A percentile compares a stretch with the other conserved stretches of the same genome.
Evolutionary conservation across 35 echinoderm and acorn worm species (phyloP).

Genomic region (Apostichopus parvimensis): DNA sequence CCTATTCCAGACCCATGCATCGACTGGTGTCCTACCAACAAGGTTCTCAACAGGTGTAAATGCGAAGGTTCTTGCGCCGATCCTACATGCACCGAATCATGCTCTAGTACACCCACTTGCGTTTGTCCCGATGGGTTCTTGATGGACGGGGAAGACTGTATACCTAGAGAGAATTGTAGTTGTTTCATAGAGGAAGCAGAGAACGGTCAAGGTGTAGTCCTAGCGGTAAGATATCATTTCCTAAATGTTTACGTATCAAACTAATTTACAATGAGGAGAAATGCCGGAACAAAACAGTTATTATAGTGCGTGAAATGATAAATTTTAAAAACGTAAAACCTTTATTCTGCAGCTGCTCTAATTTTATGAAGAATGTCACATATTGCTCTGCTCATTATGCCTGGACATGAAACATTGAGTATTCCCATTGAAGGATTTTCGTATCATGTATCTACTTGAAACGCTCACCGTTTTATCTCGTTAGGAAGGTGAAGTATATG

Average conservation of each 20-base stretch:
- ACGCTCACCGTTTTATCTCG: neutral
- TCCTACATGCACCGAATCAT: neutral
- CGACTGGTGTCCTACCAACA: neutral
- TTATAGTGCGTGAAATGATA: no score
- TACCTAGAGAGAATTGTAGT: neutral
- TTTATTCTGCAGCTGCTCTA: no score
- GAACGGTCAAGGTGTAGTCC: neutral
- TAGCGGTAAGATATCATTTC: no score
- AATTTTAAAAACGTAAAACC: no score
- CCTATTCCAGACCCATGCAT: neutral
- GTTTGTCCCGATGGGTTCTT: constrained; percentile 14
- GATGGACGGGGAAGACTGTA: neutral
- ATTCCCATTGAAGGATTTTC: no score
- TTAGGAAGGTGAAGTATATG: constrained; percentile 8
- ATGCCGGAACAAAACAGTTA: no score
- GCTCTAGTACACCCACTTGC: neutral
- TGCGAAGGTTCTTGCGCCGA: neutral
- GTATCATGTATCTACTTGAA: no score
- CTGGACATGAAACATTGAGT: no score
- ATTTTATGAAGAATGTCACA: no score
- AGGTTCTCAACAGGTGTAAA: neutral
- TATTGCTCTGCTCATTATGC: no score
- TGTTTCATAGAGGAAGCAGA: neutral
- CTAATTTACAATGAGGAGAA: no score
- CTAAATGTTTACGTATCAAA: no score